phyloP scores from a whole-genome alignment of 2,797 vertebrate genomes.

The Liparis tanakae region DNA sequence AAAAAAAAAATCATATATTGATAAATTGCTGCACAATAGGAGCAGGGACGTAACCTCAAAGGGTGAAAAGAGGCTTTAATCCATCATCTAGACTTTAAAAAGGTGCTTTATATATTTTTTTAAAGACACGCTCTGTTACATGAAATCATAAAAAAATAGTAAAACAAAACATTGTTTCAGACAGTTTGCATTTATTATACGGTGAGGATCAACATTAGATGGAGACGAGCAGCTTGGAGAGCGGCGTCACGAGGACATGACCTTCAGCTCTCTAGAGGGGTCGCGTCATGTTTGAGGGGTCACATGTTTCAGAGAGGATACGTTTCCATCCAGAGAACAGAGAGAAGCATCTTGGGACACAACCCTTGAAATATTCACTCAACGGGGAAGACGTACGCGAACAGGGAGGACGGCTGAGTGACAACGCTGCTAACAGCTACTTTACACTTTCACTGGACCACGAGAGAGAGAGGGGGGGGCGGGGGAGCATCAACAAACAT shows the following conservation, averaged over 20 bases:
- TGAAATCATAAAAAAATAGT: neutral
- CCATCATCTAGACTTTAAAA: neutral
- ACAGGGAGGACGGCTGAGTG: slow-evolving; percentile 16
- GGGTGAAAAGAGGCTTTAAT: neutral
- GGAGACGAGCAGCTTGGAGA: neutral
- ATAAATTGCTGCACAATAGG: neutral
- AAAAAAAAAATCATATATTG: neutral
- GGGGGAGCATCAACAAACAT: slow-evolving; percentile 64
- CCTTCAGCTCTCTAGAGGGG: neutral
- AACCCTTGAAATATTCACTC: slow-evolving; percentile 28
- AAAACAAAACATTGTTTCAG: slow-evolving; percentile 6
- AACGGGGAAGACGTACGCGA: neutral
- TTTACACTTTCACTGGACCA: slow-evolving; percentile 47
- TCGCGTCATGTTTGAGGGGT: neutral
- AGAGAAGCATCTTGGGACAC: slow-evolving; percentile 40
- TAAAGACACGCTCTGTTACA: neutral
- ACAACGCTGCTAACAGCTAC: slow-evolving; percentile 2
- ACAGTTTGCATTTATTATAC: neutral
- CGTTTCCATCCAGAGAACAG: neutral
- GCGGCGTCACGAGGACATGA: neutral
- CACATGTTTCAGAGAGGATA: neutral
- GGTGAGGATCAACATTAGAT: neutral
- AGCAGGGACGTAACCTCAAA: neutral
- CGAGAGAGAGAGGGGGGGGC: slow-evolving; percentile 55
- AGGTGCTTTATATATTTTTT: too few species aligned